phyloP scores from a whole-genome alignment of 2,888 invertebrate genomes.

The Himalopsyche japonica region DNA sequence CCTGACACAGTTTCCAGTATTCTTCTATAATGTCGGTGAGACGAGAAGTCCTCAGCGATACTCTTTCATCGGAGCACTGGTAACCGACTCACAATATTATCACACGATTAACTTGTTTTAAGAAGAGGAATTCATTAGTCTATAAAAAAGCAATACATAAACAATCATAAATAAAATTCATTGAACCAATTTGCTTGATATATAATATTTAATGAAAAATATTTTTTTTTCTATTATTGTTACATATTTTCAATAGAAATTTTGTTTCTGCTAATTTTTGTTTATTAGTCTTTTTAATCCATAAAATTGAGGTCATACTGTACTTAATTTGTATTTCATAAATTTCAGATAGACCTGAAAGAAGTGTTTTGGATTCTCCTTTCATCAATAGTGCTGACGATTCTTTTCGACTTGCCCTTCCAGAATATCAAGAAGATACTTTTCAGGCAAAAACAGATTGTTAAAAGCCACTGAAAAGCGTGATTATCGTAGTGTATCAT shows the following conservation, averaged over 20 bases:
- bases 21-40: constrained; percentile 70
- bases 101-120: too few species aligned
- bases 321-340: not conserved
- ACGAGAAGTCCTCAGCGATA: constrained; percentile 62
- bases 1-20: constrained; percentile 72
- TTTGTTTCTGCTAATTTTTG: too few species aligned
- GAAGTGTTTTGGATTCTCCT: constrained; percentile 62
- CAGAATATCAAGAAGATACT: constrained; percentile 67
- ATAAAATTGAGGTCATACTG: too few species aligned
- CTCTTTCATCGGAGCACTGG: constrained; percentile 61
- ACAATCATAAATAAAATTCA: too few species aligned
- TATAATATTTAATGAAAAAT: too few species aligned
- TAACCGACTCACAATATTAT: constrained; percentile 46
- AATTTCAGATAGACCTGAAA: constrained; percentile 62
- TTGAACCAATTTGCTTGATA: too few species aligned
- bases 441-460: constrained; percentile 41
- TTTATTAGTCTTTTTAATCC: too few species aligned
- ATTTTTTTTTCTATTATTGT: too few species aligned
- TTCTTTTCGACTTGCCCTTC: constrained; percentile 70
- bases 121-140: too few species aligned
- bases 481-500: too few species aligned
- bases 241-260: too few species aligned
- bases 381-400: constrained; percentile 61
- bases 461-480: not conserved
- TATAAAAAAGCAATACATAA: too few species aligned